Base-by-base conservation (phyloP, 2,113 vertebrate species). In the Tonatia bakeri region DNA sequence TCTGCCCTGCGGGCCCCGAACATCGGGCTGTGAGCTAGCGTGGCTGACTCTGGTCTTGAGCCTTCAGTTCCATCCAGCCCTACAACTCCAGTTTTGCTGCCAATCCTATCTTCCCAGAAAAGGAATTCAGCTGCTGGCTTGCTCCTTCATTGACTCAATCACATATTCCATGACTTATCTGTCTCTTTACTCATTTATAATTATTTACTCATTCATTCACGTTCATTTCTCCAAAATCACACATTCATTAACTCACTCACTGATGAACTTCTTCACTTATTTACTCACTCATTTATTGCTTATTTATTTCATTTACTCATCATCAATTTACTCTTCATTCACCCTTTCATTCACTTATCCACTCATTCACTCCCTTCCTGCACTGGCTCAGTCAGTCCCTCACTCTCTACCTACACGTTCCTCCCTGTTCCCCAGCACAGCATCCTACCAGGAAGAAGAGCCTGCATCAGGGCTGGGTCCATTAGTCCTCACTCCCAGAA, bases 401-500 rank as follows among this genome's bases (percentile, higher is more conserved):
- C 59, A 1, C 5, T 56, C 47, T 2, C 13, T 47, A 13, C 10
- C 22, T 31, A 17, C 11, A 4, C n/a, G 28, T 20, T 31, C 59
- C 10, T 59, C 36, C 31, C 20, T 33, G 0, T n/a, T 50, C 52
- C 69, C 38, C 69, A 69, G 79, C 2, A 10, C 50, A 76, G 80
- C 65, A 20, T 38, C 69, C 64, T 59, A 28, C 80, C 75, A 45
- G 92, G 65, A 96, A 80, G 65, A 75, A n/a, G 47, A n/a, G n/a
- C 28, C 38, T 83, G 69, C 36, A 4, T 52, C 90, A 10, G 7
- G 14, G 79, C 7, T 6, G 31, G 65, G 47, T 38, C 79, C 93
- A 67, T 87, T 59, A 93, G 69, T 72, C 83, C 79, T 83, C 43
- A 3, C 40, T 80, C 81, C 45, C 72, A 84, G 92, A 96, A 91